Base-by-base conservation (phyloP, 2,797 vertebrate species). In the Parauchenoglanis ngamensis region DNA sequence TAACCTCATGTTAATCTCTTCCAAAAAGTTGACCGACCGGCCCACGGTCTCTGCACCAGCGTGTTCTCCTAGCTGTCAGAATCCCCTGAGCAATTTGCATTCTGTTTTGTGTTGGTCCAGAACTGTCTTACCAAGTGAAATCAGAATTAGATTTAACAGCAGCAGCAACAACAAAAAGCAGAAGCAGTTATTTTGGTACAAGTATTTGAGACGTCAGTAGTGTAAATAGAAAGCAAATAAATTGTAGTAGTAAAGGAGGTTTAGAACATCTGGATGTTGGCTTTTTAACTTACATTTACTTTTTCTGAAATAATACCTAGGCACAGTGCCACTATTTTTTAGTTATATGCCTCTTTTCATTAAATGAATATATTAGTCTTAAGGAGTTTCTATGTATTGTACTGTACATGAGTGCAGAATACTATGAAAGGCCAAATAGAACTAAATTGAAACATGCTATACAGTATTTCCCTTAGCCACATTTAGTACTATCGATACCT, bases 41-140 rank as follows among this genome's bases (percentile, higher is more conserved):
- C 86, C 86, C 76, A 86, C 70, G 23, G 67, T 35, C 56, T 82
- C 81, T 28, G 25, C 75, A 75, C 28, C 11, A 23, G 5, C 25
- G 23, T 61, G 61, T n/a, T 77, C 31, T 56, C 54, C 31, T 82
- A 80, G 15, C 79, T n/a, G 59, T 88, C 57, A 73, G 31, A 49
- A 57, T 57, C 15, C 65, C 76, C 61, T 28, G 68, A 88, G 84
- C 83, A 87, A 89, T 80, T 59, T 85, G 31, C 28, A 80, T 31
- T 70, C 77, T 54, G 65, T 57, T 88, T 59, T 76, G 77, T 83
- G 63, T 59, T 68, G 31, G 28, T 35, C 44, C 75, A 83, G 23
- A n/a, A 46, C 7, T 52, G n/a, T 75, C 7, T 44, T 77, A n/a
- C 10, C 59, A 70, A 52, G 21, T 46, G 40, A 81, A 65, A 40